phyloP scores from a whole-genome alignment of 1,140 invertebrate genomes.

The Nixonia krombeini region DNA sequence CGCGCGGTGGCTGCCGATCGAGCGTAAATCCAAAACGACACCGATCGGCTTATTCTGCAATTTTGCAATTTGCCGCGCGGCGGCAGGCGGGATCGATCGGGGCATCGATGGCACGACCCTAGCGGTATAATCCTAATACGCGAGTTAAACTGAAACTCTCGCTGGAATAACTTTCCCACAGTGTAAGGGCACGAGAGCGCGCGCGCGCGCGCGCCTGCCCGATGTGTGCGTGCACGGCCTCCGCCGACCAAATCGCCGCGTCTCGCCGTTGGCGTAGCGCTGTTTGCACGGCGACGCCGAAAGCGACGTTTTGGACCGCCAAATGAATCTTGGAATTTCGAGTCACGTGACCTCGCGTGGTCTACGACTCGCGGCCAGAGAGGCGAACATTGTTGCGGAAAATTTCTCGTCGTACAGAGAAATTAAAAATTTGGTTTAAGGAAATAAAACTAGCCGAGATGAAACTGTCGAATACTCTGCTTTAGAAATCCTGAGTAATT shows the following conservation, averaged over 20 bases:
- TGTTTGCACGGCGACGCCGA: conserved; percentile 16
- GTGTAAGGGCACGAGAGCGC: conserved; percentile 30
- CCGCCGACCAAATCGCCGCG: conserved; percentile 8
- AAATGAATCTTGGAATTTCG: not conserved
- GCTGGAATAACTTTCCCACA: conserved; percentile 46
- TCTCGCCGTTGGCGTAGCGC: not conserved
- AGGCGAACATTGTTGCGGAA: no score
- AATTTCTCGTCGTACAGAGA: no score
- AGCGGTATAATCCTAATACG: conserved; percentile 46
- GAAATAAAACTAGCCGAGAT: no score
- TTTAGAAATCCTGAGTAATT: no score
- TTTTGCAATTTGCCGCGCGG: conserved; percentile 44
- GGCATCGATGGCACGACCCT: conserved; percentile 39
- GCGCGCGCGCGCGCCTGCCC: conserved; percentile 6
- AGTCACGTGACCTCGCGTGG: not conserved
- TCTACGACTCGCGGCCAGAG: not conserved
- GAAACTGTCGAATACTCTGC: no score
- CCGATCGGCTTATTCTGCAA: not conserved
- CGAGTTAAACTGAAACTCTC: conserved; percentile 40
- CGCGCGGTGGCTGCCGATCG: not conserved
- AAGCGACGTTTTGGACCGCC: conserved; percentile 9
- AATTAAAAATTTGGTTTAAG: no score
- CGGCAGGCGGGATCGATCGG: conserved; percentile 35
- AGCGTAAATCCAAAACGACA: no score
- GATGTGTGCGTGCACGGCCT: not conserved